Conservation (phyloP, 2,888 invertebrate species). For the Agriopis leucophaearia region DNA sequence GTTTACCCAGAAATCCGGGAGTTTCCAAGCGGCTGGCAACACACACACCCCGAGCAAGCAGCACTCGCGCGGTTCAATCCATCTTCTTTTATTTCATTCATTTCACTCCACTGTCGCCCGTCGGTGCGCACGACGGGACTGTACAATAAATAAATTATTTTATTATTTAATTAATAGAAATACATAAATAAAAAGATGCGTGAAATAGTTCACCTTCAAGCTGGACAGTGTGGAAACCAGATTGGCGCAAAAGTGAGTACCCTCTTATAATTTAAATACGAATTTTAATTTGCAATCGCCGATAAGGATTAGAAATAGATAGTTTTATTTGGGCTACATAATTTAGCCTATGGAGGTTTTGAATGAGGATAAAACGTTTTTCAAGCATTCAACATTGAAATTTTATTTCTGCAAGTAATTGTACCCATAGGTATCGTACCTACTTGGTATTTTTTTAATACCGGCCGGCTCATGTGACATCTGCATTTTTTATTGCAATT, state of each 20-base stretch:
- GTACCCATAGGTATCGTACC: too few species aligned
- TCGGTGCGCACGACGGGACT: conserved; percentile 59
- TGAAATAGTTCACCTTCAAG: conserved; percentile 94
- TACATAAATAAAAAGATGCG: conserved; percentile 86
- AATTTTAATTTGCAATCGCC: conserved; percentile 40
- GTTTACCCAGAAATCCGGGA: conserved; percentile 51
- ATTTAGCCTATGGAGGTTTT: too few species aligned
- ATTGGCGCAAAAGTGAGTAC: conserved; percentile 88
- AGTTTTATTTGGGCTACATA: too few species aligned
- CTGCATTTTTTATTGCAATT: conserved; percentile 16
- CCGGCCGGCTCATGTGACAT: conserved; percentile 20
- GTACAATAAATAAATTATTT: conserved; percentile 45
- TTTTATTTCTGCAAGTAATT: not conserved
- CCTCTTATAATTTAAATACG: conserved; percentile 41
- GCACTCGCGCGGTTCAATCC: conserved; percentile 53
- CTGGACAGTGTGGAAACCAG: conserved; percentile 95
- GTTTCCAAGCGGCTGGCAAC: conserved; percentile 52
- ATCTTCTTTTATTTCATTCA: conserved; percentile 62
- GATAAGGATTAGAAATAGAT: not conserved
- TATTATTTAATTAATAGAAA: conserved; percentile 52
- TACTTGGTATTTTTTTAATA: too few species aligned
- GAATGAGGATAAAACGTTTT: not conserved
- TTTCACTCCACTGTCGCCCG: conserved; percentile 68
- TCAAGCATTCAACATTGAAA: not conserved
- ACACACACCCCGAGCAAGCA: conserved; percentile 73